These are phyloP conservation scores for Parotocinclus haroldoi DNA, from an alignment of 2,797 vertebrate species.

Conservation along the genomic window DNA sequence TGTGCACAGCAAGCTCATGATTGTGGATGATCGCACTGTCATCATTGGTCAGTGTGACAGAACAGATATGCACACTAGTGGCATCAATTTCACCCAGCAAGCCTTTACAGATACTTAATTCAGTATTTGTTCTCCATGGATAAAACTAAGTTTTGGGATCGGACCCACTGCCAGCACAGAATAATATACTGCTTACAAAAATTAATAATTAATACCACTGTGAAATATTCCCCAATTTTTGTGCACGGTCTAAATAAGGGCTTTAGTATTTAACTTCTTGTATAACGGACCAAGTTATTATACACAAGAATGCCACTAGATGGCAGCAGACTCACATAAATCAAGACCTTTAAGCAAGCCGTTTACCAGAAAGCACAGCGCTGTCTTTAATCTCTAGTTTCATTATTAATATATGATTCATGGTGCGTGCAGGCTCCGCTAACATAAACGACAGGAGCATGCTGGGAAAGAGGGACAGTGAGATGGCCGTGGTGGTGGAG, in stretches of 20 bases:
- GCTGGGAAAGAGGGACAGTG: conserved; percentile 54
- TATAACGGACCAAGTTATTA: not conserved
- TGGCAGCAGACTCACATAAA: conserved; percentile 54
- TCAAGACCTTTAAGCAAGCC: conserved; percentile 41
- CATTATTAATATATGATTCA: no score
- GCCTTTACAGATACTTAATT: not conserved
- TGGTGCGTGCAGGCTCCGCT: conserved; percentile 36
- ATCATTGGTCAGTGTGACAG: conserved; percentile 48
- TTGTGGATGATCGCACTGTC: conserved; percentile 54
- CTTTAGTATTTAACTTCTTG: not conserved
- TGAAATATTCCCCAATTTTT: no score
- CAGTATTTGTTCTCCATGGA: not conserved
- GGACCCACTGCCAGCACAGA: not conserved
- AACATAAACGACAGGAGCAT: conserved; percentile 57
- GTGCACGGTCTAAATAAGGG: no score
- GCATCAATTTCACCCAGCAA: not conserved
- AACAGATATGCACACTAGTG: not conserved
- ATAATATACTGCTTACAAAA: not conserved
- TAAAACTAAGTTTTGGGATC: not conserved
- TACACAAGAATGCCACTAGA: conserved; percentile 53
- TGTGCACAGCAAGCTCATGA: conserved; percentile 57
- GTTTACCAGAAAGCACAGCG: conserved; percentile 44
- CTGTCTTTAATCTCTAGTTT: conserved; percentile 42
- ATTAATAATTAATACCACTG: no score
- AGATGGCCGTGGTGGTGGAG: conserved; percentile 47